Evolutionary conservation across 2,113 vertebrate species (phyloP).

Genomic region (Naja naja): DNA sequence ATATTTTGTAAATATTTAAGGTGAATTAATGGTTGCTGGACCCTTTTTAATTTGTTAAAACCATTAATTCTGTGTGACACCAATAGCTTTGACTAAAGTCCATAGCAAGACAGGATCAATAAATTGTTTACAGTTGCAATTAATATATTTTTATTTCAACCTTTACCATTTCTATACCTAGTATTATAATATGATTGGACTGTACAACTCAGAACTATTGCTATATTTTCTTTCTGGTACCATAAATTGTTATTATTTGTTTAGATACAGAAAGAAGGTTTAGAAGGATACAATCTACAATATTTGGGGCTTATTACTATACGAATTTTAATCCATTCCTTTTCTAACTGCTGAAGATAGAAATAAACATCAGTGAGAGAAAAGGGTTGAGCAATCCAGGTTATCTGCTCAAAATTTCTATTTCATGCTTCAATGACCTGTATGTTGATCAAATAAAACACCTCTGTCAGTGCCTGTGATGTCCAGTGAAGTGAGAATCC

Average conservation of each 20-base stretch:
- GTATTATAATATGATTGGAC: not conserved
- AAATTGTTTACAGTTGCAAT: not conserved
- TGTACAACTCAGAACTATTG: not conserved
- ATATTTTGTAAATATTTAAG: not conserved
- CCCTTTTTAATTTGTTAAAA: not conserved
- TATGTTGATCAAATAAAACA: conserved; percentile 42
- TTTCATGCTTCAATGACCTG: conserved; percentile 44
- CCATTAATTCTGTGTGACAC: not conserved
- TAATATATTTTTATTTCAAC: not conserved
- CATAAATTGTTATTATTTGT: not conserved
- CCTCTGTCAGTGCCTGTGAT: conserved; percentile 38
- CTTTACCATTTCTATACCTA: conserved; percentile 3
- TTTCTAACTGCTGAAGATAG: conserved; percentile 27
- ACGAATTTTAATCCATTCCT: not conserved
- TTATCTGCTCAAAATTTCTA: conserved; percentile 46
- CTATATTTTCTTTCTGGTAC: not conserved
- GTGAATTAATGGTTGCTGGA: not conserved
- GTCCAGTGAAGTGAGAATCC: conserved; percentile 37
- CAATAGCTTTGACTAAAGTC: not conserved
- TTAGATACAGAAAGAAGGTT: not conserved
- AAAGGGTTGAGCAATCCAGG: conserved; percentile 6
- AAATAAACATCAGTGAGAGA: conserved; percentile 22
- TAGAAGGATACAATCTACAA: not conserved
- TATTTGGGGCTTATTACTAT: not conserved
- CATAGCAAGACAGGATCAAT: not conserved